Percentiles rank a stretch among this genome's conserved stretches.
Conservation (phyloP, 2,888 invertebrate species). For the Mythimna pallens region DNA sequence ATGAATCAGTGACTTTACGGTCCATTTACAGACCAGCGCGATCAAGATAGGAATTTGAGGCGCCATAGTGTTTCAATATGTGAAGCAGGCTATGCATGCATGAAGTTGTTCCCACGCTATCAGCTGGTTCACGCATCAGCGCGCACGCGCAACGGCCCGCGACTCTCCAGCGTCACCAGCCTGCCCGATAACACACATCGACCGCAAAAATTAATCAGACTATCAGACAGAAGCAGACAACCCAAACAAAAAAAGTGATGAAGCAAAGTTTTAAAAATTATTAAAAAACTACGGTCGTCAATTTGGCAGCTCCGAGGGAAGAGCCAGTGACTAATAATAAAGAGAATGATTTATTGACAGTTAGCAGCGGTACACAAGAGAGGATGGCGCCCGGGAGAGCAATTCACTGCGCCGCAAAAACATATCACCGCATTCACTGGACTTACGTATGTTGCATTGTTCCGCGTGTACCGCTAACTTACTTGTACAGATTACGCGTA, state of each 20-base stretch:
- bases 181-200: conserved; percentile 64
- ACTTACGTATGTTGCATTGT: conserved; percentile 64
- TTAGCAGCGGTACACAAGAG: conserved; percentile 72
- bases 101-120: conserved; percentile 87
- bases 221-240: conserved; percentile 21
- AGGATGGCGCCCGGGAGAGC: conserved; percentile 76
- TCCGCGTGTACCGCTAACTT: conserved; percentile 59
- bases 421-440: conserved; percentile 67
- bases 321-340: conserved; percentile 68
- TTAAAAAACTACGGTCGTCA: conserved; percentile 32
- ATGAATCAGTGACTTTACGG: conserved; percentile 15
- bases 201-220: conserved; percentile 20
- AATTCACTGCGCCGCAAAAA: conserved; percentile 81
- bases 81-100: conserved; percentile 64
- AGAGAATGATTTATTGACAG: conserved; percentile 80
- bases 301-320: conserved; percentile 42
- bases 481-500: conserved; percentile 43
- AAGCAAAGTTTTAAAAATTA: conserved; percentile 23
- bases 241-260: conserved; percentile 7
- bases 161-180: conserved; percentile 71
- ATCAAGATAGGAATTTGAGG: conserved; percentile 45
- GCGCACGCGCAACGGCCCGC: conserved; percentile 78
- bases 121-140: conserved; percentile 85
- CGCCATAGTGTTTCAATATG: conserved; percentile 59
- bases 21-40: conserved; percentile 33